Evolutionary conservation across 2,888 invertebrate species (phyloP).

Genomic region (Leucania comma): DNA sequence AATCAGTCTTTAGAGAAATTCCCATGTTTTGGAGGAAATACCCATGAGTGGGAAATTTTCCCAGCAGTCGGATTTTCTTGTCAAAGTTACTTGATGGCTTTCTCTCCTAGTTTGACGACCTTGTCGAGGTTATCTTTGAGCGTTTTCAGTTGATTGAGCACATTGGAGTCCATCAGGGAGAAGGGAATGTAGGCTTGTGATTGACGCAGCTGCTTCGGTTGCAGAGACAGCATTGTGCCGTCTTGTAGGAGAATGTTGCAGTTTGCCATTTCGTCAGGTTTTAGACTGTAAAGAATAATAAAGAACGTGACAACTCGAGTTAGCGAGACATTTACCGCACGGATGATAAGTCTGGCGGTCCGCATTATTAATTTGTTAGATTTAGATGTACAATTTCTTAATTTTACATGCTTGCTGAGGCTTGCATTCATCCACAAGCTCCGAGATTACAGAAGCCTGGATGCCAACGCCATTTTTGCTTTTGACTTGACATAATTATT

Average conservation of each 20-base stretch:
- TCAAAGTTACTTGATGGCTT: conserved; percentile 69
- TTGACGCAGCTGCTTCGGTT: conserved; percentile 88
- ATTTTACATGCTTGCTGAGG: too few relatives aligned
- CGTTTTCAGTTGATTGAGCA: conserved; percentile 86
- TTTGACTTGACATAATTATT: too few relatives aligned
- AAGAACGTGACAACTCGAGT: background rate
- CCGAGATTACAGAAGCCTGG: too few relatives aligned
- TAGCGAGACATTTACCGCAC: too few relatives aligned
- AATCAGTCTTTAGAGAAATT: conserved; percentile 20
- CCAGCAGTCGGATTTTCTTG: conserved; percentile 10
- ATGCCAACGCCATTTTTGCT: too few relatives aligned
- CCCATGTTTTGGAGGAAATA: conserved; percentile 15
- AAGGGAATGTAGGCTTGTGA: conserved; percentile 86
- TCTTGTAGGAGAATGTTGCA: conserved; percentile 92
- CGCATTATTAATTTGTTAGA: too few relatives aligned
- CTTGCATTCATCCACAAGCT: too few relatives aligned
- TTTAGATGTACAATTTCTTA: too few relatives aligned
- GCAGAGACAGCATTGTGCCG: conserved; percentile 91
- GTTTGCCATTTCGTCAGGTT: conserved; percentile 90
- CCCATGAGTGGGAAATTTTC: conserved; percentile 25
- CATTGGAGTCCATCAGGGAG: conserved; percentile 83
- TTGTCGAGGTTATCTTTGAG: conserved; percentile 88
- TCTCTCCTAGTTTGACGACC: conserved; percentile 81
- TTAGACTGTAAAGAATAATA: conserved; percentile 75
- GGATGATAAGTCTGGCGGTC: too few relatives aligned